phyloP scores from a whole-genome alignment of 2,888 invertebrate species.

The Leptodirus hochenwartii region DNA sequence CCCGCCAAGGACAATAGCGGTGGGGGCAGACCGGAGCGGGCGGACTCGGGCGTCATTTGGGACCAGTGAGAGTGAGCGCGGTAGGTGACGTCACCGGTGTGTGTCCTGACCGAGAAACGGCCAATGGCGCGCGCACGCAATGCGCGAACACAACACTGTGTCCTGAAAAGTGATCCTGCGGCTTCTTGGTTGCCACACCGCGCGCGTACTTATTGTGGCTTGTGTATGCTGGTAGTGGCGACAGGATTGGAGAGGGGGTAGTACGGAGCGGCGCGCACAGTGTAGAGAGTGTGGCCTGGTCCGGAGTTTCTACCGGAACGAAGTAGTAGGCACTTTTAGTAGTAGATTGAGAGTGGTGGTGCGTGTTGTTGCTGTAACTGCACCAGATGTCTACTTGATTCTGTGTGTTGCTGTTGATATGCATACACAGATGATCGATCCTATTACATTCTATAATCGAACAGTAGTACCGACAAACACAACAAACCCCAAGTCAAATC shows the following conservation, averaged over 20 bases:
- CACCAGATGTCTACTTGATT: too few species aligned
- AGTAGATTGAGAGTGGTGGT: slow-evolving; percentile 32
- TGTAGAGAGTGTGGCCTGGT: slow-evolving; percentile 2
- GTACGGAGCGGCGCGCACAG: slow-evolving; percentile 14
- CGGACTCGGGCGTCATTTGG: slow-evolving; percentile 15
- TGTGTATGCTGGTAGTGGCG: slow-evolving; percentile 17
- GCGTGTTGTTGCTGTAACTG: too few species aligned
- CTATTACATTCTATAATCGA: too few species aligned
- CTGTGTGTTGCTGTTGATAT: slow-evolving; percentile 26
- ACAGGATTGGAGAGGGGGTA: slow-evolving; percentile 13
- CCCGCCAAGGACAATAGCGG: slow-evolving; percentile 21
- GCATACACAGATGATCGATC: too few species aligned
- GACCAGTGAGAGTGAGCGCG: slow-evolving; percentile 18
- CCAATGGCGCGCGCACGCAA: slow-evolving; percentile 27
- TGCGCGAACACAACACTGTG: slow-evolving; percentile 17
- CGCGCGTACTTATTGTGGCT: slow-evolving; percentile 11
- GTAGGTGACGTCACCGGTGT: slow-evolving; percentile 22
- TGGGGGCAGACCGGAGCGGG: slow-evolving; percentile 19
- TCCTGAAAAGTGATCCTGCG: slow-evolving; percentile 20
- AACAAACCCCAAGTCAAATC: too few species aligned
- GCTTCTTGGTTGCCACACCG: slow-evolving; percentile 26
- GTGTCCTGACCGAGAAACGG: slow-evolving; percentile 21
- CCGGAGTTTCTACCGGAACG: slow-evolving; percentile 27
- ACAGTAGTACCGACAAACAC: slow-evolving; percentile 35
- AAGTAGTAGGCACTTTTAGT: slow-evolving; percentile 34